Evolutionary conservation across 2,113 vertebrate species (phyloP), one percentile per base, ranked within the genome.

Genomic region (Australoheros scitulus): DNA sequence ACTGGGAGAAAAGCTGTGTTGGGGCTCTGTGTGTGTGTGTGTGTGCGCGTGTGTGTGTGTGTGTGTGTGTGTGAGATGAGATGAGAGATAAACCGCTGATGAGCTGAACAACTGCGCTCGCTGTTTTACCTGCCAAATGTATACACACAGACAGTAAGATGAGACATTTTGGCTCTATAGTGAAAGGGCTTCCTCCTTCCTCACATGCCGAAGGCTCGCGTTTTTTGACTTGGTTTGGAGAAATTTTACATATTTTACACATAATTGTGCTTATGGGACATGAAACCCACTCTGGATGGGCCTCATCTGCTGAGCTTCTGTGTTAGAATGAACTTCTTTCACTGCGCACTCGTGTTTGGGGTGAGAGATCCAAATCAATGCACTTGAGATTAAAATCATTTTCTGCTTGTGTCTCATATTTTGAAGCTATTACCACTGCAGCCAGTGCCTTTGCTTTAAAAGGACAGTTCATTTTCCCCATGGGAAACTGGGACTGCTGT

Each of bases 1-100:
- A 88, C 93, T 85, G 83, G 60, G 82, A 88, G 78, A 82, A 92
- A 84, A 90, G 81, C 56, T 86, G 70, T 85, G 82, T 83, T 68
- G 72, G 86, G 79, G 76, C 22, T 1, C 70, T 61, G 64, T 14
- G 80, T 1, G 76, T 61, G 70, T 1, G 76, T 61, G 70, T 1
- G 76, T 61, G 64, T 1, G n/a, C n/a, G n/a, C n/a, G 76, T 61
- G 70, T 14, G 80, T 85, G n/a, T 61, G 64, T 14, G 80, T 1
- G 76, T 61, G 70, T 1, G 76, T 61, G 70, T 1, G 76, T 61
- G 64, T 1, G n/a, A n/a, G n/a, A 64, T 14, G 80, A 84, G 85
- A 74, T 91, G 84, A 82, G 85, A 85, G 88, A 70, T 84, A 77
- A 65, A 84, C 74, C 63, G 10, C 85, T 84, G 79, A 88, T 59